Conservation (phyloP, 2,888 invertebrate species). For the Bombylius major region DNA sequence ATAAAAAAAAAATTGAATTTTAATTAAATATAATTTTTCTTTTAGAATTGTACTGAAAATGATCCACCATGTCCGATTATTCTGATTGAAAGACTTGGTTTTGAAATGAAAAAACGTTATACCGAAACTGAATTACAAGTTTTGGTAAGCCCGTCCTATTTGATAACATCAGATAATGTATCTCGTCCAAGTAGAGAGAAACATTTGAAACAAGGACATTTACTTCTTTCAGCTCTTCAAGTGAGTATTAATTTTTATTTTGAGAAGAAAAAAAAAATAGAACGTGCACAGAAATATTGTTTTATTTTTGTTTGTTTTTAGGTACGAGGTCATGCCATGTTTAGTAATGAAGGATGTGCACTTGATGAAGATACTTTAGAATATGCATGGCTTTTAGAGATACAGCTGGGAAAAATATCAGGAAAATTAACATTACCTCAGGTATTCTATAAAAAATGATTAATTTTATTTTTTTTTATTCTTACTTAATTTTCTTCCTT, state of each 20-base stretch:
- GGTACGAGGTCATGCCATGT: conserved; percentile 91
- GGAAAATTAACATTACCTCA: conserved; percentile 84
- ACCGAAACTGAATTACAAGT: conserved; percentile 86
- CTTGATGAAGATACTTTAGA: conserved; percentile 91
- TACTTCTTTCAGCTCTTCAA: conserved; percentile 74
- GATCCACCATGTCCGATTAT: conserved; percentile 88
- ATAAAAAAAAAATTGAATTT: not conserved
- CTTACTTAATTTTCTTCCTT: not conserved
- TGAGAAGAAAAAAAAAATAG: not conserved
- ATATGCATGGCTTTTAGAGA: conserved; percentile 94
- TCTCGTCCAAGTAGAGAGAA: conserved; percentile 54
- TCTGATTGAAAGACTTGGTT: conserved; percentile 80
- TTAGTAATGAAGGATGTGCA: conserved; percentile 80
- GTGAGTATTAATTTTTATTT: conserved; percentile 31
- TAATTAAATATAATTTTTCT: not conserved
- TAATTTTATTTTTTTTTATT: not conserved
- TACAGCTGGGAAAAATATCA: conserved; percentile 84
- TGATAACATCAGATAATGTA: conserved; percentile 63
- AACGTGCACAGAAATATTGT: too few relatives aligned
- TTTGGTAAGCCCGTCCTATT: conserved; percentile 73
- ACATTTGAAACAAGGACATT: conserved; percentile 70
- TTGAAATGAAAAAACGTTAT: conserved; percentile 94
- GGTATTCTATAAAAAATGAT: conserved; percentile 24
- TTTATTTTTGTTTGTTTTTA: conserved; percentile 25
- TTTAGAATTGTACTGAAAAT: conserved; percentile 66